Conservation (phyloP, 2,888 invertebrate species). For the Amorpha juglandis region DNA sequence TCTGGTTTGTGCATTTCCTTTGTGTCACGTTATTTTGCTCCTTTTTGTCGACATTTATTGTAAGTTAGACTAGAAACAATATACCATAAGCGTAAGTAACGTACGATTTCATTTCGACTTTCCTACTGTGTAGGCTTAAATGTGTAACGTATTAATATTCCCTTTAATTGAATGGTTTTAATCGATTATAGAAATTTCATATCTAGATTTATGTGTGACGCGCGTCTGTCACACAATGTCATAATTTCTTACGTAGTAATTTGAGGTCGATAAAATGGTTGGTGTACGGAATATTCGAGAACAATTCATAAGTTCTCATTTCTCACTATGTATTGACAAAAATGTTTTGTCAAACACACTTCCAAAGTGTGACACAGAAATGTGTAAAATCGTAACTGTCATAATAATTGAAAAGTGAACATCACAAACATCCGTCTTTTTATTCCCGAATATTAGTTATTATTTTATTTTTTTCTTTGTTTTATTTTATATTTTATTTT, state of each 20-base stretch:
- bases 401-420: conserved; percentile 30
- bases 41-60: conserved; percentile 49
- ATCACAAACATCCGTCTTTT: conserved; percentile 59
- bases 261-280: background rate
- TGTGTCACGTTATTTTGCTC: conserved; percentile 45
- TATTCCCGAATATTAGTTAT: conserved; percentile 44
- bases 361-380: background rate
- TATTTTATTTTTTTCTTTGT: conserved; percentile 43
- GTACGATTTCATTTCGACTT: conserved; percentile 49
- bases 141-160: conserved; percentile 37
- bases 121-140: conserved; percentile 65
- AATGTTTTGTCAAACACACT: background rate
- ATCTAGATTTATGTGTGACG: conserved; percentile 22
- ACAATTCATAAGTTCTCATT: background rate
- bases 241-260: background rate
- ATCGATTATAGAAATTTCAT: conserved; percentile 31
- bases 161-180: conserved; percentile 39
- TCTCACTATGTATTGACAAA: no score
- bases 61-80: conserved; percentile 22
- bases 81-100: conserved; percentile 31
- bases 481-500: conserved; percentile 37
- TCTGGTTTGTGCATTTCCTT: conserved; percentile 40
- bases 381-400: background rate
- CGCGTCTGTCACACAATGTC: background rate
- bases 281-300: background rate